Base-by-base conservation (phyloP, 2,113 vertebrate genomes). In the Caranx ignobilis region DNA sequence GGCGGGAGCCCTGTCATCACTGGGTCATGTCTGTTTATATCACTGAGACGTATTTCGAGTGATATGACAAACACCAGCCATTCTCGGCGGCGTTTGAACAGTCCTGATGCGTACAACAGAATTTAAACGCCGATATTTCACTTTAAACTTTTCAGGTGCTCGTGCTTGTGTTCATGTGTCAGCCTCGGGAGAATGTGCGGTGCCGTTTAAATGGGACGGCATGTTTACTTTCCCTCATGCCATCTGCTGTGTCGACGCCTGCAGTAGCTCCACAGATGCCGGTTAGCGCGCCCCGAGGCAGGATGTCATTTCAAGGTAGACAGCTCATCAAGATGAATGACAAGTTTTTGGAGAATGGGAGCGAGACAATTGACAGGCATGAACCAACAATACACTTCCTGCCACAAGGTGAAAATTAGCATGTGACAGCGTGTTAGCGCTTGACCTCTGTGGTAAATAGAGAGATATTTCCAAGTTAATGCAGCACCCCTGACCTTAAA, bases 301-400 rank as follows among this genome's bases (percentile, higher is more conserved):
- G 43, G 13, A 75, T 83, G 84, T 82, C 59, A 9, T 65, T 77
- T 68, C 62, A 62, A 72, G 50, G 65, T 52, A 35, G 45, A 81
- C 73, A 6, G 73, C 70, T 83, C 73, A 81, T 78, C 77, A 71
- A 68, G 56, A 81, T 66, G 74, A 78, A 59, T 69, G 77, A 81
- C 77, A 68, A 26, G 67, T 57, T 71, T 65, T 65, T 55, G 41
- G 16, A 81, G 13, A 82, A 76, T 26, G 32, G 54, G 54, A 52
- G 39, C 9, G 9, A 19, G 21, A 64, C 61, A 79, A 59, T 59
- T 56, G 76, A 65, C 50, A 56, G 71, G 71, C 52, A 32, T 64
- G 31, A 67, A 69, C 71, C 60, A 72, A 77, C 54, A 57, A 81
- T 71, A 39, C 71, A 54, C 61, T 11, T 73, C 67, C 65, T 59